Evolutionary conservation across 1,140 invertebrate species (phyloP), one percentile per base, ranked within the genome.

Genomic region (Diorhabda carinulata): DNA sequence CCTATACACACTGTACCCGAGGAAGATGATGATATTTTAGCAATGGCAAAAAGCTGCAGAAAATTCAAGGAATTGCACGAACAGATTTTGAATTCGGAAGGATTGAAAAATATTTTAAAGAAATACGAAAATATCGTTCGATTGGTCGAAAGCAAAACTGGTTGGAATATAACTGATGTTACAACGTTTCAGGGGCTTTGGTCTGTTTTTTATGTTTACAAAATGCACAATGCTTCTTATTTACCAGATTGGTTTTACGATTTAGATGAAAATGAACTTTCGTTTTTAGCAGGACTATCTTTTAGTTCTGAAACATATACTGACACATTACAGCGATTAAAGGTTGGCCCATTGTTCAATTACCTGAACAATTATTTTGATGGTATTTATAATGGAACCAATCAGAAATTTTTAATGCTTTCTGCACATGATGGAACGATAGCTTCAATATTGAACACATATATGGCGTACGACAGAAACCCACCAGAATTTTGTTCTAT

Each of bases 1-100:
- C 93, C 95, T 1, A 85, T 97, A 7, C 93, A 95, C 73, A 94
- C 93, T 0, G 73, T 84, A 41, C 89, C 91, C 0, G 83, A 88
- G 75, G 71, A 82, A 4, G 70, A 85, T 9, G 93, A 95, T 83
- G 74, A 86, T 70, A 78, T 94, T 7, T 45, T 78, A 40, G 68
- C 69, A 9, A 77, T 77, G 77, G 87, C 89, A 76, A 87, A 86
- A 68, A 80, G 82, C 25, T 94, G 92, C 78, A 82, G 86, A 10
- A 60, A 60, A n/a, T 63, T 43, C 43, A 40, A 44, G 4, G 45
- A 45, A 40, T 40, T 63, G 9, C 9, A 44, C 10, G 7, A 43
- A 45, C 3, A 45, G 43, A 43, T 44, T 6, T 3, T 25, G 9
- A 44, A 43, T n/a, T 65, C 64, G 4, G 52, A 65, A 40, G 25